Evolutionary conservation across 1,140 invertebrate genomes (phyloP), one percentile per base, ranked within the genome.

Genomic region (Orius insidiosus): DNA sequence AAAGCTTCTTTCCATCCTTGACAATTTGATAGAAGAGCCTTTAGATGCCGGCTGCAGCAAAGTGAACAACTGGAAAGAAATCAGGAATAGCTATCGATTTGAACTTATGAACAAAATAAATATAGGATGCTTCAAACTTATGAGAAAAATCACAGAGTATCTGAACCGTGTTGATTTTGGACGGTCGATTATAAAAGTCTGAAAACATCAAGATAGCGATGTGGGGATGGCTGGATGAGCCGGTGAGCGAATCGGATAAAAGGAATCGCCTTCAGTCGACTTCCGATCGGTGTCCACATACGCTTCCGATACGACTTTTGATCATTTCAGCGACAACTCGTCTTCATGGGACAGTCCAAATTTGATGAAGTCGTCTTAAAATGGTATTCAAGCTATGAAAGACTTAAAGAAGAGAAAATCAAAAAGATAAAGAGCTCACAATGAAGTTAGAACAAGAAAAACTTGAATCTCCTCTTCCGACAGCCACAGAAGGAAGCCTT

Each of bases 271-370:
- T 7, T 66, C 72, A 50, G 63, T 76, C 2, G 54, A 63, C 10
- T 78, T 58, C 67, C 15, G 63, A 58, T 75, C 19, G 61, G 69
- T 8, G 56, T 77, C 45, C 60, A 60, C 3, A 57, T 77, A 65
- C 69, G 6, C 60, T 78, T 51, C 76, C 76, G n/a, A 41, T 13
- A 35, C 42, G 4, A 24, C n/a, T 2, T 39, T 36, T 11, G 43
- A 48, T 10, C 40, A 46, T 24, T 43, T 42, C 33, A 45, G 45
- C 48, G 47, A 33, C 4, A 56, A 58, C 4, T 63, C 59, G 37
- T 24, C 19, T 45, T 30, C 35, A 41, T 44, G 16, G 19, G 35
- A 36, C 19, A 18, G 8, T 24, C 46, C 19, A 9, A 31, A 47
- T 15, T 51, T 40, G 6, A 31, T 35, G 6, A 45, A 33, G 8